Conservation (phyloP, 2,888 invertebrate species). For the Bembecia ichneumoniformis region DNA sequence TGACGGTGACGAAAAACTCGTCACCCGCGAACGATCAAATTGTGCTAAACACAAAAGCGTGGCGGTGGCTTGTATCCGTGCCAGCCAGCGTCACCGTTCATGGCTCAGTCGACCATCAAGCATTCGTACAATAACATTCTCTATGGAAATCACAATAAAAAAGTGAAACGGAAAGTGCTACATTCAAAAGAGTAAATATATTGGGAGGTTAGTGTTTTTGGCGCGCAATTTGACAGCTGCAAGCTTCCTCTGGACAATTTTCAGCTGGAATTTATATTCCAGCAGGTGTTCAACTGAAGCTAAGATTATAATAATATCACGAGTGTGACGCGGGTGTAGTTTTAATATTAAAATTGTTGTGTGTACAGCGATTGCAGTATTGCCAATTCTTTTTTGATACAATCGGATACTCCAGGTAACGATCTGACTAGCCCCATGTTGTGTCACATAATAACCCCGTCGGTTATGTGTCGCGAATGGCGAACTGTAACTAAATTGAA, state of each 20-base stretch:
- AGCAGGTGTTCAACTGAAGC: conserved; percentile 10
- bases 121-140: conserved; percentile 47
- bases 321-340: not conserved
- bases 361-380: not conserved
- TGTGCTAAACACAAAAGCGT: conserved; percentile 47
- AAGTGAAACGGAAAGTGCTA: conserved; percentile 9
- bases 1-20: conserved; percentile 17
- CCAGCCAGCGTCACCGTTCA: conserved; percentile 30
- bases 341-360: not conserved
- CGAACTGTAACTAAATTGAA: not conserved
- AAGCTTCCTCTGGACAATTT: conserved; percentile 24
- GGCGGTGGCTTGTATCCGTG: conserved; percentile 26
- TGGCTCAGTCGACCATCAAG: conserved; percentile 41
- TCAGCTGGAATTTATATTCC: conserved; percentile 9
- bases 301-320: not conserved
- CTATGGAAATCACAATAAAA: conserved; percentile 18
- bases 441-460: too few relatives aligned
- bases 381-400: not conserved
- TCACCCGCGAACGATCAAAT: conserved; percentile 12
- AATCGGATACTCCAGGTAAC: not conserved
- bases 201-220: conserved; percentile 17
- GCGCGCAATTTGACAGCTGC: conserved; percentile 14
- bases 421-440: too few relatives aligned
- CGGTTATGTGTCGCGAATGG: too few relatives aligned
- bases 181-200: conserved; percentile 11